Evolutionary conservation across 2,888 invertebrate species (phyloP), one percentile per base, ranked within the genome.

Genomic region (Phortica okadai): DNA sequence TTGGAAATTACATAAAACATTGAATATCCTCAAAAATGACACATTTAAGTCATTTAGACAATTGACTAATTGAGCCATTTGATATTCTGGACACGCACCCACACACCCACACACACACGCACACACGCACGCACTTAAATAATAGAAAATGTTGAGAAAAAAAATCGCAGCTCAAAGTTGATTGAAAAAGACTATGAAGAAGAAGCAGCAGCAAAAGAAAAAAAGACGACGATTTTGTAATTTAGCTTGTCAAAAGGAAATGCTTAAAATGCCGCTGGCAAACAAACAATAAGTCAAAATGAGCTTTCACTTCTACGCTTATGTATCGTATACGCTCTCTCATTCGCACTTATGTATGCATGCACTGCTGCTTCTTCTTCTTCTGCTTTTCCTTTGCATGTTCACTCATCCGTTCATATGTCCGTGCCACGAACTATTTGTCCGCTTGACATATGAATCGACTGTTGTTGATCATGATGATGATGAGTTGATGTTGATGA

Each of bases 191-290:
- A 45, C 45, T 45, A 8, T 45, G 45, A 6, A 45, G 45, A 45
- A 45, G 7, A 14, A 50, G 50, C 10, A 50, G 50, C 50, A 50
- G 10, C 2, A 50, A 14, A 50, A 6, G 66, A 41, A 72, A 45
- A 33, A n/a, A 75, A 14, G 64, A 59, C 45, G 54, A 45, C 54
- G 16, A 72, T 76, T 54, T 77, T 82, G 50, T 80, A 80, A 81
- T 79, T 79, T 78, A 84, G 84, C 78, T 10, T 77, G 33, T 81
- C 75, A 80, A 83, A 84, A 80, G 78, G 76, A 79, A 80, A 81
- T 77, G 81, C 79, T 67, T 69, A 76, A 82, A 80, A 50, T 78
- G 78, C 83, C 84, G 77, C 76, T 79, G 84, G 83, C 79, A 77
- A 72, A 56, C 59, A 76, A 76, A 76, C 69, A 70, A 78, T 45